Evolutionary conservation across 2,797 vertebrate genomes (phyloP).

Genomic region (Coccyzus lansbergi): DNA sequence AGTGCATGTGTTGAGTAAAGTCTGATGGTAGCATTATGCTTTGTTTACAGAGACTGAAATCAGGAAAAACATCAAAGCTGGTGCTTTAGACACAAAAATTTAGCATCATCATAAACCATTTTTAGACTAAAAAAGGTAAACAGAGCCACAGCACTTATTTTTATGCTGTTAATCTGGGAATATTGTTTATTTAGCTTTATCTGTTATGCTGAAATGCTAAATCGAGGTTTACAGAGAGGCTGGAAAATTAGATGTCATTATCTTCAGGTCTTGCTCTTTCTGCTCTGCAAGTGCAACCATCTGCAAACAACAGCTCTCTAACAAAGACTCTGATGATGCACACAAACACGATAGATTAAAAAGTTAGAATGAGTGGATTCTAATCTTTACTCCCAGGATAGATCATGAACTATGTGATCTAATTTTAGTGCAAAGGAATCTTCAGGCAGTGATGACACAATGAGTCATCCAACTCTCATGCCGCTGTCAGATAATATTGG

Average conservation of each 20-base stretch:
- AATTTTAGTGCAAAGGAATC: slow-evolving; percentile 53
- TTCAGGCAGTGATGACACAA: slow-evolving; percentile 5
- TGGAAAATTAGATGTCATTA: slow-evolving; percentile 62
- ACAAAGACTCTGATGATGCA: slow-evolving; percentile 56
- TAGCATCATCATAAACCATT: background rate
- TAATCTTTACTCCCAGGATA: slow-evolving; percentile 32
- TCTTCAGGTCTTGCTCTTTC: slow-evolving; percentile 54
- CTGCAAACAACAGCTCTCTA: slow-evolving; percentile 56
- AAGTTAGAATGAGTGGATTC: slow-evolving; percentile 48
- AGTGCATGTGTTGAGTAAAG: background rate
- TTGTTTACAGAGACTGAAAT: background rate
- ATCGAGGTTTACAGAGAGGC: background rate
- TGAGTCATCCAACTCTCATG: slow-evolving; percentile 25
- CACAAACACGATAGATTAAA: slow-evolving; percentile 51
- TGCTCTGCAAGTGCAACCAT: slow-evolving; percentile 47
- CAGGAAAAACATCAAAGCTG: background rate
- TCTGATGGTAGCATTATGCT: background rate
- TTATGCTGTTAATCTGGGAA: slow-evolving; percentile 46
- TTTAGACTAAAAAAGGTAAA: slow-evolving; percentile 1
- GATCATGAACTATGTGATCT: background rate
- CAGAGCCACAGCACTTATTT: slow-evolving; percentile 13
- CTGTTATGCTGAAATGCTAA: slow-evolving; percentile 55
- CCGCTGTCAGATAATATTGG: background rate
- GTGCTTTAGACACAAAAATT: background rate
- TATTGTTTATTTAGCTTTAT: slow-evolving; percentile 54